phyloP scores from a whole-genome alignment of 2,113 vertebrate genomes.

The Ardeotis arabs region DNA sequence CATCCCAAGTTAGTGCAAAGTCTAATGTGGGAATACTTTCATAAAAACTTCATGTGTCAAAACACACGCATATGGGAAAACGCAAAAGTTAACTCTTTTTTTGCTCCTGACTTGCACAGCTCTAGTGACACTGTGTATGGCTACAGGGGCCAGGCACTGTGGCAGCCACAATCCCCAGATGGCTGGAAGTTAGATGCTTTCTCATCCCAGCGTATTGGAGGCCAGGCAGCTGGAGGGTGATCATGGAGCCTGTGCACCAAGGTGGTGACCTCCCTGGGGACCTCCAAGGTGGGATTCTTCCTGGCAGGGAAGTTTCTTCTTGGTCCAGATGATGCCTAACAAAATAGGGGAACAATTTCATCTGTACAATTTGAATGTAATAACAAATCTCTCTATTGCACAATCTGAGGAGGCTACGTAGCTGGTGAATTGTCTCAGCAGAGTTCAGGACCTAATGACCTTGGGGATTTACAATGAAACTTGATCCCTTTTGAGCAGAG shows the following conservation, averaged over 20 bases:
- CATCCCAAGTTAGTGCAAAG: neutral
- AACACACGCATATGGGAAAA: neutral
- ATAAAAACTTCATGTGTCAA: neutral
- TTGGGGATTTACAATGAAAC: neutral
- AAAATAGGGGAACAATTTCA: neutral
- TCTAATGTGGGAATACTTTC: neutral
- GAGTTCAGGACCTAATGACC: neutral
- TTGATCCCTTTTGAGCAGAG: neutral
- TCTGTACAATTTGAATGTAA: neutral
- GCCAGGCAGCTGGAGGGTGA: neutral
- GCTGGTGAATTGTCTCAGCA: neutral
- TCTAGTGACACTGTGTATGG: neutral
- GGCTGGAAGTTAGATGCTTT: neutral
- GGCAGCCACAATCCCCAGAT: neutral
- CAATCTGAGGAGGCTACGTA: neutral
- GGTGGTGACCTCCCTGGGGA: neutral
- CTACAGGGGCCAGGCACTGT: rapidly evolving
- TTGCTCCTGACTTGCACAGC: neutral
- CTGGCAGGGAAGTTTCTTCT: neutral
- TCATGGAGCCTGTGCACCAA: neutral
- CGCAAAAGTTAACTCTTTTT: neutral
- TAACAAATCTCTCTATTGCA: neutral
- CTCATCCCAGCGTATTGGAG: neutral
- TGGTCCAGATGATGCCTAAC: neutral
- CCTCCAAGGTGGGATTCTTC: neutral